Base-by-base conservation (phyloP, 2,113 vertebrate genomes). In the Neofelis nebulosa region DNA sequence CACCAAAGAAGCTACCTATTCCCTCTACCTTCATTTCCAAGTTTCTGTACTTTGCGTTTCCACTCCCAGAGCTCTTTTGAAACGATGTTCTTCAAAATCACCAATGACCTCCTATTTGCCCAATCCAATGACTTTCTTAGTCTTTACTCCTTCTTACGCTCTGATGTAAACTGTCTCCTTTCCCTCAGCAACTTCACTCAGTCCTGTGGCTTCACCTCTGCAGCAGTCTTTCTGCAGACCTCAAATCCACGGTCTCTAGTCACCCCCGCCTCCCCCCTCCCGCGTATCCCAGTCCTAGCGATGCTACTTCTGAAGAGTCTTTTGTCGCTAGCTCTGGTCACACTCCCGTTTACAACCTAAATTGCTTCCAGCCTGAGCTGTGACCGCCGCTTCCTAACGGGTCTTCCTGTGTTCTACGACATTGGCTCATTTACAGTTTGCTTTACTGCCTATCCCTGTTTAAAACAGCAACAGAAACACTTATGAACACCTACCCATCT, bases 281-380 rank as follows among this genome's bases (percentile, higher is more conserved):
- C 68, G 38, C 12, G 13, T 0, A 7, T 10, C 31, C 23, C 74
- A 5, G n/a, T 0, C 4, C 27, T 4, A 21, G 12, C 38, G 45
- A 23, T 14, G 38, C 48, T 66, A 48, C 4, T 89, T 50, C 69
- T 19, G 57, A 14, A 74, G 79, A 15, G 27, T 29, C 55, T 21
- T 16, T 1, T 31, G 78, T 10, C 36, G 36, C 25, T 5, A 13
- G 65, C 25, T 25, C 57, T 29, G 9, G 73, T 91, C n/a, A 41
- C 15, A 16, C 12, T 55, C 38, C 81, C 4, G 14, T 55, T n/a
- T 21, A 48, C 36, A 76, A 41, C 16, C 50, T 45, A 63, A 52
- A 63, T n/a, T 5, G 6, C 4, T 52, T 92, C 68, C 41, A n/a
- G 50, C 80, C 65, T 16, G 13, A 55, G 16, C 55, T 5, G 2